These are phyloP conservation scores for Bucorvus abyssinicus DNA, from an alignment of 2,797 vertebrate species.

Conservation along the genomic window DNA sequence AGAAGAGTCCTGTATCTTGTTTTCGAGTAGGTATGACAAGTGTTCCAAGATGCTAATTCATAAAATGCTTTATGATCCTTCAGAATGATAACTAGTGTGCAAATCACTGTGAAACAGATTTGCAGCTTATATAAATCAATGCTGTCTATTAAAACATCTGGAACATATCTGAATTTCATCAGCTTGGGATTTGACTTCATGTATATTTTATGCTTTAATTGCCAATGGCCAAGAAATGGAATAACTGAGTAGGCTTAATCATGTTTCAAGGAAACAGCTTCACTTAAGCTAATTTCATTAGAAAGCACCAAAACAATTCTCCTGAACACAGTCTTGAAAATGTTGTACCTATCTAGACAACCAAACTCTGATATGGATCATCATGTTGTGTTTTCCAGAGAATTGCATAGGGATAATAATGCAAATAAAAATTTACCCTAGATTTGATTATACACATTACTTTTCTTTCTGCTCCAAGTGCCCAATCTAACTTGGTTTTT, in stretches of 20 bases:
- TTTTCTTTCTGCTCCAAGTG: neutral
- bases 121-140: neutral
- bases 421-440: neutral
- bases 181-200: neutral
- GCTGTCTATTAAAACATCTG: neutral
- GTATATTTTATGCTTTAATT: constrained; percentile 6
- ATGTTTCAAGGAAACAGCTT: constrained; percentile 21
- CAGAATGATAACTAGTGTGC: neutral
- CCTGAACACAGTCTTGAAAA: neutral
- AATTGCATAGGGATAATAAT: neutral
- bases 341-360: neutral
- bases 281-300: neutral
- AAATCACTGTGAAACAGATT: constrained; percentile 5
- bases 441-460: neutral
- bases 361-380: neutral
- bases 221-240: neutral
- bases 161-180: neutral
- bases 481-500: neutral
- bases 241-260: neutral
- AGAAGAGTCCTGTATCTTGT: neutral
- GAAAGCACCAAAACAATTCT: neutral
- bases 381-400: neutral
- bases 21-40: neutral
- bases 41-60: neutral
- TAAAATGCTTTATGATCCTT: neutral